Percentiles rank a stretch among this genome's conserved stretches.
Conservation (phyloP, 2,113 vertebrate genomes). For the Petroica traversi region DNA sequence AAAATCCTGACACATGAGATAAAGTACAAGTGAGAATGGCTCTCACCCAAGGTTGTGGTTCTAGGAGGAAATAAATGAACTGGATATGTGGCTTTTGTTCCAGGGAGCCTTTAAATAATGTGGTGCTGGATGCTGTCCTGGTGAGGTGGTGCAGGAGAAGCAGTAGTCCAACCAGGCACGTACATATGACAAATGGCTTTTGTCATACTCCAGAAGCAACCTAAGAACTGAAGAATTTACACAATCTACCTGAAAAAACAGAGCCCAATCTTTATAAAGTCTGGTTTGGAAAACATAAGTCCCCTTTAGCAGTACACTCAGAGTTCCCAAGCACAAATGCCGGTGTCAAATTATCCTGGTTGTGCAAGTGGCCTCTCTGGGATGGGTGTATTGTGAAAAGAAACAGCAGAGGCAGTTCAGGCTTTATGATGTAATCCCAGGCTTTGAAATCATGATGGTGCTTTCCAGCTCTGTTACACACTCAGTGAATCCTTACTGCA, state of each 20-base stretch:
- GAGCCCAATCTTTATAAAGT: not conserved
- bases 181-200: not conserved
- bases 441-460: not conserved
- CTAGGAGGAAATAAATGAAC: conserved; percentile 3
- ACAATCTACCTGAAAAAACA: not conserved
- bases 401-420: not conserved
- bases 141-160: not conserved
- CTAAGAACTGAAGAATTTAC: not conserved
- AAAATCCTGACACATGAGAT: not conserved
- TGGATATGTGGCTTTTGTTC: not conserved
- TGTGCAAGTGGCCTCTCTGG: not conserved
- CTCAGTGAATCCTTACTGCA: not conserved
- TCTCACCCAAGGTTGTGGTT: not conserved
- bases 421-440: not conserved
- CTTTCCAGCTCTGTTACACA: not conserved
- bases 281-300: not conserved
- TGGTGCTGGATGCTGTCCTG: not conserved
- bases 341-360: not conserved
- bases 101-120: not conserved
- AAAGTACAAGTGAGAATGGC: not conserved
- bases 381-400: no score
- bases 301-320: not conserved
- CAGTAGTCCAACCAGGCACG: not conserved
- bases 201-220: not conserved
- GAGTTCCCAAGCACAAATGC: not conserved